Percentiles rank a stretch among this genome's conserved stretches.
These are phyloP conservation scores for Epizoanthus fatuus DNA, from an alignment of 92 coral and sea anemone genomes.

Conservation along the genomic window DNA sequence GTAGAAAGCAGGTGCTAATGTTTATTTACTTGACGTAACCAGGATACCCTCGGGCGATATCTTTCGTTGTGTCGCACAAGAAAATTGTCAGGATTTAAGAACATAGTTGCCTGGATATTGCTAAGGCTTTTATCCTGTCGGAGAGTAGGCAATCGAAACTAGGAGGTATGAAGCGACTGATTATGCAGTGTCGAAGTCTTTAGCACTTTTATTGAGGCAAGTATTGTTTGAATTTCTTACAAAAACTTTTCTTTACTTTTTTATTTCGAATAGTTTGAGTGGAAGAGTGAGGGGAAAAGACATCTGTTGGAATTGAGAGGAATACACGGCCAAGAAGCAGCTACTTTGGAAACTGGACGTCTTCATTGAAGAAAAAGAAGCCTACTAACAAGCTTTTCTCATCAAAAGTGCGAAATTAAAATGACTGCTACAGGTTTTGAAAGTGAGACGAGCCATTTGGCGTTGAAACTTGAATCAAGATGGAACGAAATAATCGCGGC, in stretches of 20 bases:
- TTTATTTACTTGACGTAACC: constrained; percentile 23
- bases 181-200: too few species aligned
- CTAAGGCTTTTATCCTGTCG: background rate
- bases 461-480: constrained; percentile 30
- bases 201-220: too few species aligned
- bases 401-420: background rate
- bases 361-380: too few species aligned
- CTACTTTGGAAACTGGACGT: too few species aligned
- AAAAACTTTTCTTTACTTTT: too few species aligned
- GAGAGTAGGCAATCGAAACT: background rate
- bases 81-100: background rate
- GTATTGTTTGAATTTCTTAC: too few species aligned
- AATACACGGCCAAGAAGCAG: too few species aligned
- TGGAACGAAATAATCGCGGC: constrained; percentile 41
- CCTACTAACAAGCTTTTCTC: too few species aligned
- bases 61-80: background rate
- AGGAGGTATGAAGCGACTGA: background rate
- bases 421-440: background rate
- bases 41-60: background rate
- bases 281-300: too few species aligned
- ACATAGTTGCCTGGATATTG: background rate
- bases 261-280: too few species aligned
- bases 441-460: constrained; percentile 8
- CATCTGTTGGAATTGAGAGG: too few species aligned
- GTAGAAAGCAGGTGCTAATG: constrained; percentile 17